Evolutionary conservation across 2,797 vertebrate genomes (phyloP).

Genomic region (Rhinogobio ventralis): DNA sequence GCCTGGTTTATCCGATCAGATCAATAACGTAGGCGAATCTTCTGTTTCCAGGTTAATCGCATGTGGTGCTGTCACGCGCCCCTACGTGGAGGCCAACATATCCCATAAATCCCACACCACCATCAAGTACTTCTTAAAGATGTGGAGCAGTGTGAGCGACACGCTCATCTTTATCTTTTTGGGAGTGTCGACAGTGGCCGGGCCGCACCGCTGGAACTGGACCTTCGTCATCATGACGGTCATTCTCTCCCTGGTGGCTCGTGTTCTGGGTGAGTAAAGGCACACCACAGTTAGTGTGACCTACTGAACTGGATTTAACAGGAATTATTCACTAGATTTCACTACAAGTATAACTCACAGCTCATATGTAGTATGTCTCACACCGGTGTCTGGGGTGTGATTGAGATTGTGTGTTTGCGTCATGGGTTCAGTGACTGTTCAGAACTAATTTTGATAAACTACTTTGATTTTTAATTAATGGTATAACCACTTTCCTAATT

Average conservation of each 20-base stretch:
- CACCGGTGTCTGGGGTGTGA: neutral
- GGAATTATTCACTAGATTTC: constrained; percentile 30
- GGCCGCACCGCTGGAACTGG: constrained; percentile 93
- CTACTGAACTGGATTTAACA: neutral
- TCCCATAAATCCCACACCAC: constrained; percentile 99
- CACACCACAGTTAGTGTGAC: neutral
- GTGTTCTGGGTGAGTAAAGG: neutral
- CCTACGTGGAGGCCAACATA: constrained; percentile 98
- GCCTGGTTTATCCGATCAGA: neutral
- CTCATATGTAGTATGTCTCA: neutral
- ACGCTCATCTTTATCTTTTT: constrained; percentile 99
- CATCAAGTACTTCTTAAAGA: constrained; percentile 99
- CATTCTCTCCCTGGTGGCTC: constrained; percentile 86
- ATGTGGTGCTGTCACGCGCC: constrained; percentile 91
- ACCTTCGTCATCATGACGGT: constrained; percentile 91
- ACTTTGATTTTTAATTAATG: neutral
- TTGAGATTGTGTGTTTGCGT: neutral
- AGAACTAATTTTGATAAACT: neutral
- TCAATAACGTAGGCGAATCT: neutral
- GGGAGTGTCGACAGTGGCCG: constrained; percentile 93
- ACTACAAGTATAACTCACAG: neutral
- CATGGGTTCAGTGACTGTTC: neutral
- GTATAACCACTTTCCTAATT: neutral
- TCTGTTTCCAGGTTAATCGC: constrained; percentile 86
- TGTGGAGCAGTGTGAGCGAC: constrained; percentile 99